Base-by-base conservation (phyloP, 92 coral and sea anemone genomes). In the Palythoa caribaeorum region DNA sequence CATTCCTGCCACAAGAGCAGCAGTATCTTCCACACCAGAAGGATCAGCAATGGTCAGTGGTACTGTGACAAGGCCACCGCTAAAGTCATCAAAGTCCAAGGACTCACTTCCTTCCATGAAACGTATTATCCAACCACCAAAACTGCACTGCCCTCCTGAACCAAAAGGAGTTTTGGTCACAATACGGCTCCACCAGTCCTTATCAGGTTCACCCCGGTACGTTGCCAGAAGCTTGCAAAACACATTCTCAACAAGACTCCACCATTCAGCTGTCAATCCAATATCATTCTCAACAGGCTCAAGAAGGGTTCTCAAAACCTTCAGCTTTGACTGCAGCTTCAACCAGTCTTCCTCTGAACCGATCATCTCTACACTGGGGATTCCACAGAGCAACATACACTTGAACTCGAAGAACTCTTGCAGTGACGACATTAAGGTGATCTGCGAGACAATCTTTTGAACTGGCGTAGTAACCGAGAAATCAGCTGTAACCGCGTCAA, bases 401-500 rank as follows among this genome's bases (percentile, higher is more conserved):
- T 48, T n/a, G 63, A 19, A 92, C 35, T 40, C 38, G 20, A 92
- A 90, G 71, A 50, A 92, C 72, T 81, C 88, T 73, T 90, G 89
- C 1, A 92, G 36, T 1, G 95, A 93, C 19, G 91, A 88, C 95
- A 93, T 93, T 37, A 91, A 48, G 40, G 92, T 78, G 39, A 92
- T 83, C 68, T 75, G 91, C 48, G 86, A 88, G 47, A 92, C 94
- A n/a, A 94, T 94, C 90, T 87, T 94, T 16, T 80, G 90, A 28
- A 84, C 92, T 38, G 92, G 53, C 11, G 96, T 87, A 3, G 96
- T 88, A 16, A 79, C 71, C 38, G 93, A 76, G 63, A 94, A 94
- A 78, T 93, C 92, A 2, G 96, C 92, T 37, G 93, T 92, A 85
- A 94, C 84, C 50, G 89, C 90, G 66, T 90, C 92, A 52, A 94